These are phyloP conservation scores for Heterotis niloticus DNA, from an alignment of 2,113 vertebrate species.

Conservation along the genomic window DNA sequence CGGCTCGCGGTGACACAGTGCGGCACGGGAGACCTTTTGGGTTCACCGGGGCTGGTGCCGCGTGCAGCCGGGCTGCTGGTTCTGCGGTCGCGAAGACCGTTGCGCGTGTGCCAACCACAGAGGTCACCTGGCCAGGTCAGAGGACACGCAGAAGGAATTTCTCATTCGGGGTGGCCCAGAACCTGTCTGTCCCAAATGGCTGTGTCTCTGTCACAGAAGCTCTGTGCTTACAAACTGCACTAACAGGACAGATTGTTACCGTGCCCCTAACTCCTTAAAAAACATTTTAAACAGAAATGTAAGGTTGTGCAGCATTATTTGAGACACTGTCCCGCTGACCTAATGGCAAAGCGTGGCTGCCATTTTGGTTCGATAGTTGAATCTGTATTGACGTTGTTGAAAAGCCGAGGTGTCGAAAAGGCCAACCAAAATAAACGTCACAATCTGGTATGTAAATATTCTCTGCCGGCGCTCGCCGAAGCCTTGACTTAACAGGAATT, in stretches of 20 bases:
- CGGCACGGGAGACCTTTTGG: conserved; percentile 67
- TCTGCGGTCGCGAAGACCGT: neutral
- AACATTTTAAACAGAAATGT: neutral
- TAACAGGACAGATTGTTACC: neutral
- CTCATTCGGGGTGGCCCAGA: conserved; percentile 6
- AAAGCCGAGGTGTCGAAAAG: conserved; percentile 26
- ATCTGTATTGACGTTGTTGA: neutral
- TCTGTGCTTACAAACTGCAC: no score
- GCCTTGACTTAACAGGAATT: conserved; percentile 38
- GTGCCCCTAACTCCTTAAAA: conserved; percentile 1
- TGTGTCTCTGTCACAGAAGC: neutral
- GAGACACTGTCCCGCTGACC: neutral
- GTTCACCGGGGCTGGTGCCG: conserved; percentile 75
- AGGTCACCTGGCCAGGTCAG: conserved; percentile 36
- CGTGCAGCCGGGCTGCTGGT: conserved; percentile 46
- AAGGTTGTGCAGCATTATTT: neutral
- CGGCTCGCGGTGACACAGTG: conserved; percentile 70
- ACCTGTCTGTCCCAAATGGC: neutral
- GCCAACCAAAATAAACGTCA: conserved; percentile 28
- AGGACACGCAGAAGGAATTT: conserved; percentile 15
- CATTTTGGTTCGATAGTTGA: conserved; percentile 24
- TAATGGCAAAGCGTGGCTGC: neutral
- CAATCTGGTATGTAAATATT: conserved; percentile 37
- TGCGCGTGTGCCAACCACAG: conserved; percentile 21
- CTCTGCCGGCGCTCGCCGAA: conserved; percentile 26